Percentiles rank a stretch among this genome's conserved stretches.
Evolutionary conservation across 2,797 vertebrate species (phyloP).

Genomic region (Sciurus vulgaris): DNA sequence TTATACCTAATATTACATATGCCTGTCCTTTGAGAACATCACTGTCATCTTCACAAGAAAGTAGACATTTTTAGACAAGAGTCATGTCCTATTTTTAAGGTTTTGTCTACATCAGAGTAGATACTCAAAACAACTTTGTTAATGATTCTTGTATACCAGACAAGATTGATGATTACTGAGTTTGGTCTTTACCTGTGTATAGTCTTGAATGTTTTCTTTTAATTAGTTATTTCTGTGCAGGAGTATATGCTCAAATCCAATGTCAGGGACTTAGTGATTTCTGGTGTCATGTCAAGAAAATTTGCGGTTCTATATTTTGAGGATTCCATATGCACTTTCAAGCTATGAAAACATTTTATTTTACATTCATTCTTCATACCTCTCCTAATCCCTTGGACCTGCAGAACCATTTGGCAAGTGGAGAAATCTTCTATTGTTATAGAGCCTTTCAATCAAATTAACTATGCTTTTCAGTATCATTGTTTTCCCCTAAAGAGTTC

Average conservation of each 20-base stretch:
- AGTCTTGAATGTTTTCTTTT: not conserved
- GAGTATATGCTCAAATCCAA: conserved; percentile 3
- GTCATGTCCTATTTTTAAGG: not conserved
- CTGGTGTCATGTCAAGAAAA: conserved; percentile 12
- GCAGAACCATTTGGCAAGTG: conserved; percentile 54
- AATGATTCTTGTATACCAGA: not conserved
- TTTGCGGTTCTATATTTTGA: conserved; percentile 35
- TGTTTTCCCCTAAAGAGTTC: conserved; percentile 56
- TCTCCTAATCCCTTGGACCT: conserved; percentile 36
- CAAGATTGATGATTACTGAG: not conserved
- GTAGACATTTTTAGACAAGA: conserved; percentile 28
- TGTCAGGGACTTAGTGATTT: not conserved
- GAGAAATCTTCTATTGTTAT: conserved; percentile 53
- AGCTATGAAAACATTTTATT: conserved; percentile 64
- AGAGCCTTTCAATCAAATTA: conserved; percentile 41
- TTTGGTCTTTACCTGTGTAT: not conserved
- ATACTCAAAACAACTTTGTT: not conserved
- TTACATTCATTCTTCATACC: conserved; percentile 59
- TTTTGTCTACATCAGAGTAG: not conserved
- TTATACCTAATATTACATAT: not conserved
- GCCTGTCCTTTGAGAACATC: not conserved
- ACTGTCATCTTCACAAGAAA: not conserved
- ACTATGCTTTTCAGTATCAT: conserved; percentile 58
- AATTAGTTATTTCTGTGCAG: conserved; percentile 5
- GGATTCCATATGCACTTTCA: conserved; percentile 53